These are phyloP conservation scores for Crypturellus undulatus DNA, from an alignment of 2,113 vertebrate genomes.

Conservation along the genomic window DNA sequence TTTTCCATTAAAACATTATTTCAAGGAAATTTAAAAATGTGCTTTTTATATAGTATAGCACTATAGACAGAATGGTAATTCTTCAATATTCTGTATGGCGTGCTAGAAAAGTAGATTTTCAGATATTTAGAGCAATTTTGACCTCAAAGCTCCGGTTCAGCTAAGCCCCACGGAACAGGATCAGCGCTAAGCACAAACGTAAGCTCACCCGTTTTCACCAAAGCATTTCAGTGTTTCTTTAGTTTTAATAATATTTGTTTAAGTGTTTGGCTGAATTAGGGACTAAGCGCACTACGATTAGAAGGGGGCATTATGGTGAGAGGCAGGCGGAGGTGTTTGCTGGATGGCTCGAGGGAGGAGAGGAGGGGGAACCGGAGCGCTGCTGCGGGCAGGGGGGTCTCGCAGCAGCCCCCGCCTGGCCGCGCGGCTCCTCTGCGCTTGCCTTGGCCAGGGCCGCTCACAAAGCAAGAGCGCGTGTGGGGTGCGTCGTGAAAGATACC, in stretches of 20 bases:
- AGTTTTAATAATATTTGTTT: not conserved
- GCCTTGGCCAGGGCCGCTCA: too few species aligned
- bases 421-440: too few species aligned
- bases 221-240: not conserved
- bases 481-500: not conserved
- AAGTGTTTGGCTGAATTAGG: not conserved
- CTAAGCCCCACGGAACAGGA: not conserved
- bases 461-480: not conserved
- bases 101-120: not conserved
- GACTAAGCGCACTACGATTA: not conserved
- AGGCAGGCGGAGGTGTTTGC: conserved; percentile 37
- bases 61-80: not conserved
- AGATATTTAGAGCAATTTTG: not conserved
- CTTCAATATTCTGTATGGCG: not conserved
- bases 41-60: rapidly evolving
- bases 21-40: not conserved
- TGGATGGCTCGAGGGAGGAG: conserved; percentile 62
- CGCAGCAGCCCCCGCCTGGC: too few species aligned
- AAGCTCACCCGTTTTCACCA: not conserved
- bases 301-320: not conserved
- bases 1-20: not conserved
- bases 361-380: conserved; percentile 60
- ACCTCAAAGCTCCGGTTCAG: not conserved
- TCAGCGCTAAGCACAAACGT: not conserved
- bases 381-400: too few species aligned